A percentile compares a stretch with the other conserved stretches of the same genome.
phyloP scores from a whole-genome alignment of 2,113 vertebrate species.

The Hymenochirus boettgeri region DNA sequence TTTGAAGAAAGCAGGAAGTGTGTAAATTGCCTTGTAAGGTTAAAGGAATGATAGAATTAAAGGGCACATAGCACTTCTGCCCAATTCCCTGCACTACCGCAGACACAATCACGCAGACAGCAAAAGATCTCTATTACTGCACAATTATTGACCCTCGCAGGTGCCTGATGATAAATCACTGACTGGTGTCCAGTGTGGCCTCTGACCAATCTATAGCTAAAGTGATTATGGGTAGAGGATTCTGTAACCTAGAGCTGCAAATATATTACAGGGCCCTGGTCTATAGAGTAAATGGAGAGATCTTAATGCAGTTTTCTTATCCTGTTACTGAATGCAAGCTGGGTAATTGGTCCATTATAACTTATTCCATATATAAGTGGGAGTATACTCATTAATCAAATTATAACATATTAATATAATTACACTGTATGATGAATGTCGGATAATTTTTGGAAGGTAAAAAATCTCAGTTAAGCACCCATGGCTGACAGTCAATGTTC shows the following conservation, averaged over 20 bases:
- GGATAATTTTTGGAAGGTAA: no score
- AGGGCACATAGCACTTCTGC: not conserved
- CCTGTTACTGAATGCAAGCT: no score
- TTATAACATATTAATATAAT: no score
- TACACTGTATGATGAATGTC: no score
- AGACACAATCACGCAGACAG: not conserved
- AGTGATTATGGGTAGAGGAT: not conserved
- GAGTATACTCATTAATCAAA: no score
- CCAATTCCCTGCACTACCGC: not conserved
- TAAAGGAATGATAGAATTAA: not conserved
- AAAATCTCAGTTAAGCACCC: no score
- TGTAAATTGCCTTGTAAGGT: not conserved
- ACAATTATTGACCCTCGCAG: not conserved
- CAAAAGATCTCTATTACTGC: not conserved
- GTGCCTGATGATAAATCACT: not conserved
- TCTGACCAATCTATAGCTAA: not conserved
- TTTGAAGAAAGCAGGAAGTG: not conserved
- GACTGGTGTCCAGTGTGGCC: not conserved
- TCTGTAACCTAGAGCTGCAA: not conserved
- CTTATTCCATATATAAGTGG: no score
- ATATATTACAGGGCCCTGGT: not conserved
- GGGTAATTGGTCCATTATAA: no score
- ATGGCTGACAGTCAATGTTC: no score
- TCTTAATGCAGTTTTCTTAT: no score
- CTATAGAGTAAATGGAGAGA: no score